Conservation (phyloP, 2,113 vertebrate species). For the Ophthalmolycus amberensis region DNA sequence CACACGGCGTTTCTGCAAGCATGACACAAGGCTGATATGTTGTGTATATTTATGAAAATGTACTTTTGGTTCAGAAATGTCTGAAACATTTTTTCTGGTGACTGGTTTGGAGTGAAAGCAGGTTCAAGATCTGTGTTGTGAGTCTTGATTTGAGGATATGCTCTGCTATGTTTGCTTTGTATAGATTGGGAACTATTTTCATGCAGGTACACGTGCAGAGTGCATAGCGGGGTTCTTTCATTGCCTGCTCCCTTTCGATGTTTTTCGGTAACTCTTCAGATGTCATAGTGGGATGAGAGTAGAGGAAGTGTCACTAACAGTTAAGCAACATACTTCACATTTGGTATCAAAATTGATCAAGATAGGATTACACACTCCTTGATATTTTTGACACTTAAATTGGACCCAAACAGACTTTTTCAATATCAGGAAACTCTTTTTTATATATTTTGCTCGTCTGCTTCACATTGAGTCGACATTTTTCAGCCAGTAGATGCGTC, state of each 20-base stretch:
- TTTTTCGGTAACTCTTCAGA: neutral
- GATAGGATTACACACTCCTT: neutral
- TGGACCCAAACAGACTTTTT: constrained; percentile 7
- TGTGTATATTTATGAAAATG: neutral
- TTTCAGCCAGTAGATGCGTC: neutral
- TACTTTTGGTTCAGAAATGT: neutral
- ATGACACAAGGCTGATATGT: neutral
- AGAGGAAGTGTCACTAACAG: neutral
- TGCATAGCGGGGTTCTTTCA: neutral
- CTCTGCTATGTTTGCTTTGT: neutral
- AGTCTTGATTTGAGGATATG: neutral
- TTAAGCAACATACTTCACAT: neutral
- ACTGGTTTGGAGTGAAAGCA: neutral
- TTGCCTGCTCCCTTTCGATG: neutral
- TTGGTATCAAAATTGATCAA: neutral
- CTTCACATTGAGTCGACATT: neutral
- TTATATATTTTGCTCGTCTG: neutral
- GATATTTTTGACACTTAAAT: constrained; percentile 11
- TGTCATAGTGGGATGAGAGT: constrained; percentile 1
- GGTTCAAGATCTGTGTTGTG: neutral
- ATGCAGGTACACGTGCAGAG: neutral
- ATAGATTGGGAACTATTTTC: neutral
- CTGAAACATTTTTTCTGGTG: neutral
- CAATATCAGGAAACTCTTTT: neutral
- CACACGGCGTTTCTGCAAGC: neutral